Base-by-base conservation (phyloP, 2,113 vertebrate species). In the Ramphastos sulfuratus region DNA sequence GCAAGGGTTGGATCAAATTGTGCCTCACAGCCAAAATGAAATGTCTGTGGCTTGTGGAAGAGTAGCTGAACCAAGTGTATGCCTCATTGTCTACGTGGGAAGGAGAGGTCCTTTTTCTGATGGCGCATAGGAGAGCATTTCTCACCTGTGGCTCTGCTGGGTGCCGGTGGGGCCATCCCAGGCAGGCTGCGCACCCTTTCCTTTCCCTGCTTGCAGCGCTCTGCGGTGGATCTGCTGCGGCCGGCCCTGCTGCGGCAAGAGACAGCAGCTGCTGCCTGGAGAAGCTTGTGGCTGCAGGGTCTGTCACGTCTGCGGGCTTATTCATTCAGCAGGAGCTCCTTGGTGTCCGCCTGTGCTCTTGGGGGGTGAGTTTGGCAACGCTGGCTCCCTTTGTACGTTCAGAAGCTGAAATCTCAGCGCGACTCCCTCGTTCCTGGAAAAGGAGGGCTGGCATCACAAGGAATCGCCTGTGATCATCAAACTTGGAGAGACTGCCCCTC, bases 101-200 rank as follows among this genome's bases (percentile, higher is more conserved):
- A 15, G 59, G 69, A 60, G 21, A 31, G 4, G 42, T 42, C 25
- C 59, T 71, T 85, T 46, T 80, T 44, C 42, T 39, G 15, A 35
- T n/a, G 61, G 39, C 56, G 13, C 17, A 2, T 13, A 3, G 3
- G 31, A 37, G 28, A 60, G 37, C 7, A 18, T 18, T 50, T 44
- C 56, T 2, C 37, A 69, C 58, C 58, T 9, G 59, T 35, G 58
- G 82, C 66, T 64, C 19, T 3, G 28, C 0, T 19, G 80, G 44
- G 23, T 21, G 52, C 1, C 0, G 64, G 25, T 1, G 8, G 44
- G 88, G 23, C 28, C 13, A 23, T 16, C 15, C 5, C 48, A 17
- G 33, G 4, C 17, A 27, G 30, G 82, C 3, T 27, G 35, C 1
- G 1, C 42, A 12, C 24, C 24, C 52, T 24, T 76, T 37, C 31